These are phyloP conservation scores for Chymomyza procnemis DNA, from an alignment of 2,888 invertebrate genomes.

Conservation along the genomic window DNA sequence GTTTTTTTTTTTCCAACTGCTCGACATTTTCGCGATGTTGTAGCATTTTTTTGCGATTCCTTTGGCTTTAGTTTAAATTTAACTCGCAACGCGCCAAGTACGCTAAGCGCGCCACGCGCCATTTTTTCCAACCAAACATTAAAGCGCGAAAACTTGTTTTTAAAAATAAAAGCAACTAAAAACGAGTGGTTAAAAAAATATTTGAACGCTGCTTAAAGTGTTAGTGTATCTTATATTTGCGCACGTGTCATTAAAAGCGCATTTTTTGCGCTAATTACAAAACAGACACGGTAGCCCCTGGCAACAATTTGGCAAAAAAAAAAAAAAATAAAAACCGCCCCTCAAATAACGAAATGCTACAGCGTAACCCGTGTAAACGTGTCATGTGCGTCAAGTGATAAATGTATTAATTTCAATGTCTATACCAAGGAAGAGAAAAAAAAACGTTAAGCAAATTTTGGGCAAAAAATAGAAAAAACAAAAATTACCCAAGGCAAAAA, in stretches of 20 bases:
- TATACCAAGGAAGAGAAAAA: neutral
- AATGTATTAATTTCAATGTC: slow-evolving; percentile 27
- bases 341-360: too few relatives aligned
- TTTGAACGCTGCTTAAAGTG: neutral
- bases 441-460: slow-evolving; percentile 23
- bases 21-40: slow-evolving; percentile 45
- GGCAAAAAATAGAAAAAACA: slow-evolving; percentile 32
- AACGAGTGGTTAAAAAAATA: neutral
- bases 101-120: slow-evolving; percentile 29
- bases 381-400: slow-evolving; percentile 20
- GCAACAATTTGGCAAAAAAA: neutral
- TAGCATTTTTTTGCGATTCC: slow-evolving; percentile 45
- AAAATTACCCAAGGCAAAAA: slow-evolving; percentile 50
- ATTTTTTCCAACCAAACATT: slow-evolving; percentile 10
- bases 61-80: slow-evolving; percentile 71
- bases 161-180: neutral
- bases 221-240: slow-evolving; percentile 49
- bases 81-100: slow-evolving; percentile 70
- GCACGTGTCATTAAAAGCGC: slow-evolving; percentile 64
- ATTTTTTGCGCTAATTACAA: slow-evolving; percentile 59
- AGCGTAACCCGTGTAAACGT: neutral
- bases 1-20: slow-evolving; percentile 30
- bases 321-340: neutral
- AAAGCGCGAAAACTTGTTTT: neutral
- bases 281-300: neutral